Base-by-base conservation (phyloP, 2,888 invertebrate genomes). In the Scaptomyza polygonia region DNA sequence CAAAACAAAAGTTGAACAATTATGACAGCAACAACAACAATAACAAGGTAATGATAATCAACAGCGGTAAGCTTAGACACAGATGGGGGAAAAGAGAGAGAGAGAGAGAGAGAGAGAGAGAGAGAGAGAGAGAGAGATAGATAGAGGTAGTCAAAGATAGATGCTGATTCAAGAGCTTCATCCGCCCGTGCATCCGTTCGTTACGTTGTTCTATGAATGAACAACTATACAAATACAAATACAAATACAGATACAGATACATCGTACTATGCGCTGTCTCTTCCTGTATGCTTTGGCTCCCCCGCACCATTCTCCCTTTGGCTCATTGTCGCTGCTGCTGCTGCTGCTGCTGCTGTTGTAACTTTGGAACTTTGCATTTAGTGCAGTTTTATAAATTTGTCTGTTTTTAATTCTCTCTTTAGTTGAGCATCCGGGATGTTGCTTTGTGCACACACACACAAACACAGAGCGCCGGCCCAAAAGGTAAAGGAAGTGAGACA, bases 171-270 rank as follows among this genome's bases (percentile, higher is more conserved):
- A 80, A 88, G 83, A 79, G 86, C 87, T 79, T 78, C 84, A 86
- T 80, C 79, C 86, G 85, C 82, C 88, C 89, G 77, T 86, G 89
- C 84, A 86, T 88, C 86, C 89, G 88, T 73, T 75, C 64, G 67
- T 67, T 79, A 69, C 59, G 47, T 63, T 68, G n/a, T 12, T 29
- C 82, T 79, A 88, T 88, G 84, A 86, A 83, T 83, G 86, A 75
- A 61, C 62, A 69, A 64, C 58, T 39, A 72, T 47, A 62, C 43
- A 72, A 43, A 14, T 36, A 44, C n/a, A n/a, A n/a, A n/a, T n/a
- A n/a, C n/a, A n/a, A n/a, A n/a, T 36, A 59, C 55, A 53, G 39
- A 48, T 48, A 68, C 9, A 57, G 14, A 43, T 45, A 58, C 30
- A 30, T 9, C 3, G 30, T 9, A 36, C 45, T 51, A 30, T 55